Percentiles rank a stretch among this genome's conserved stretches.
Evolutionary conservation across 1,140 invertebrate genomes (phyloP).

Genomic region (Drosophila aff.): DNA sequence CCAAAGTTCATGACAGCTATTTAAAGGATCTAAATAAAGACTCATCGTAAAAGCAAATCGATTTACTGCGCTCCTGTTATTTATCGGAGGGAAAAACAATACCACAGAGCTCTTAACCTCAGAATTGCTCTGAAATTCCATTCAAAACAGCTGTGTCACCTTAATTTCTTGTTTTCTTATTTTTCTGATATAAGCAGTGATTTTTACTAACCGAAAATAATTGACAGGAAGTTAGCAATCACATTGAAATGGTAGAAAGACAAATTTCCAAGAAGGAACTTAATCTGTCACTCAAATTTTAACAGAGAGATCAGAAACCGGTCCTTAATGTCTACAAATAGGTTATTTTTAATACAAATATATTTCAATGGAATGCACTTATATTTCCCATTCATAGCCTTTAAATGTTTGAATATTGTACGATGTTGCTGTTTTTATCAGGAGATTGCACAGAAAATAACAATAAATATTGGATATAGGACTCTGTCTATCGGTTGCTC

Average conservation of each 20-base stretch:
- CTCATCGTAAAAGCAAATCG: background rate
- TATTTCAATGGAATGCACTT: no score
- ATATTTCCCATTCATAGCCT: background rate
- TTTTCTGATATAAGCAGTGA: background rate
- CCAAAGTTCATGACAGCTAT: background rate
- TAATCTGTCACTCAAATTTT: background rate
- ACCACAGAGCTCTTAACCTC: background rate
- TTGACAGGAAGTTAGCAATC: background rate
- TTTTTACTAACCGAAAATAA: background rate
- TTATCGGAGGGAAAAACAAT: background rate
- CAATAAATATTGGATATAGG: background rate
- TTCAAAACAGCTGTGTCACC: background rate
- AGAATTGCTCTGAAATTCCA: background rate
- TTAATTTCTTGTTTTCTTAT: background rate
- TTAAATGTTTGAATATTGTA: background rate
- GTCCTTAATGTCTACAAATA: no score
- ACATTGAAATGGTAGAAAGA: no score
- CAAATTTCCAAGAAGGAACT: background rate
- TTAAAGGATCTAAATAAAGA: background rate
- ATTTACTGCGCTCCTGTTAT: background rate
- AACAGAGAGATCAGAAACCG: background rate
- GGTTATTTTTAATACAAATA: no score
- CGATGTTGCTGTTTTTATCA: background rate
- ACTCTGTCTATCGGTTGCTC: background rate
- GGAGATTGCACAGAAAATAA: background rate